A percentile compares a stretch with the other conserved stretches of the same genome.
phyloP scores from a whole-genome alignment of 2,888 invertebrate genomes.

The Ectemnius lituratus region DNA sequence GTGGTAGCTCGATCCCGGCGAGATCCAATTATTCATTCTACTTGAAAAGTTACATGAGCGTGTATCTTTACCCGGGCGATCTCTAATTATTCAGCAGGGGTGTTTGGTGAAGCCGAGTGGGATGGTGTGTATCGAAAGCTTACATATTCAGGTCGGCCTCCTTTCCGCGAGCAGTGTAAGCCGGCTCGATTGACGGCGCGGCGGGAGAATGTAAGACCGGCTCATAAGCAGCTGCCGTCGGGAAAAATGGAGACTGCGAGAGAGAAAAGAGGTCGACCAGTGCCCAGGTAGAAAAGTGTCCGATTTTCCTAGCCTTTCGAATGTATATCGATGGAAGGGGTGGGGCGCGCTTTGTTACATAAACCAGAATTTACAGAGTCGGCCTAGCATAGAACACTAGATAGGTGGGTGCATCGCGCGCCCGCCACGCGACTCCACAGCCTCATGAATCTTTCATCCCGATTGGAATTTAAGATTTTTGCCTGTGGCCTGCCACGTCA shows the following conservation, averaged over 20 bases:
- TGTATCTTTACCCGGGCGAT: too few relatives aligned
- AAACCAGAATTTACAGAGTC: slow-evolving; percentile 53
- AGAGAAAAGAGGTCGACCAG: slow-evolving; percentile 28
- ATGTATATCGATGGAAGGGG: slow-evolving; percentile 9
- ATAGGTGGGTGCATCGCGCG: slow-evolving; percentile 25
- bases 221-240: background rate
- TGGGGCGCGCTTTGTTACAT: slow-evolving; percentile 47
- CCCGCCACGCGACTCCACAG: slow-evolving; percentile 49
- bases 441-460: slow-evolving; percentile 55
- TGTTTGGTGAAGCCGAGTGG: too few relatives aligned
- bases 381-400: slow-evolving; percentile 24
- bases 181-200: background rate
- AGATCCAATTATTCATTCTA: too few relatives aligned
- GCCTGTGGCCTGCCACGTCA: slow-evolving; percentile 38
- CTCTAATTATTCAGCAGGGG: too few relatives aligned
- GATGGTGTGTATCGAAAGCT: too few relatives aligned
- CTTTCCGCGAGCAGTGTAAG: too few relatives aligned
- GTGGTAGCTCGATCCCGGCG: too few relatives aligned
- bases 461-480: slow-evolving; percentile 64
- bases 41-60: too few relatives aligned
- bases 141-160: too few relatives aligned
- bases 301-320: slow-evolving; percentile 49
- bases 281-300: slow-evolving; percentile 11
- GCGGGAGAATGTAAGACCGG: background rate
- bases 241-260: slow-evolving; percentile 5